A percentile compares a stretch with the other conserved stretches of the same genome.
phyloP scores from a whole-genome alignment of 1,140 invertebrate genomes.

The Thalassaphorura encarpata region DNA sequence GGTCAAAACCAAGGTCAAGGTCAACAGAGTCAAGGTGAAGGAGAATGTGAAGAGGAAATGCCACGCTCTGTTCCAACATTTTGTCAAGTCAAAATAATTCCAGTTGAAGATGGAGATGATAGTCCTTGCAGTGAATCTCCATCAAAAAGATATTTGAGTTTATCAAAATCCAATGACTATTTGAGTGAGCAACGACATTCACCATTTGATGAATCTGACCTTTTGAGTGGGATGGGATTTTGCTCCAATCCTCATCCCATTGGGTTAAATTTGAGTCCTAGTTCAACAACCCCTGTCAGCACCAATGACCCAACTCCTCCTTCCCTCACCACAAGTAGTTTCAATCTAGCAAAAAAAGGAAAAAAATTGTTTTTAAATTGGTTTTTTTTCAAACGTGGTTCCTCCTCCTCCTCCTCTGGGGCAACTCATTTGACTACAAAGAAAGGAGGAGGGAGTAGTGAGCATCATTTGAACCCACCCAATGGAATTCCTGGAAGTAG shows the following conservation, averaged over 20 bases:
- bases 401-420: not conserved
- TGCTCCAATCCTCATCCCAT: too few relatives aligned
- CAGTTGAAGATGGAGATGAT: too few relatives aligned
- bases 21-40: conserved; percentile 5
- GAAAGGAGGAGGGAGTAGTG: conserved; percentile 4
- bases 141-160: not conserved
- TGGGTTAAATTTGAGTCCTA: too few relatives aligned
- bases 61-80: not conserved
- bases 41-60: not conserved
- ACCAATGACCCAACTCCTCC: not conserved
- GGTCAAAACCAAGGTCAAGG: not conserved
- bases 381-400: conserved; percentile 14
- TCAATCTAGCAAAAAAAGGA: conserved; percentile 16
- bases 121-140: too few relatives aligned
- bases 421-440: too few relatives aligned
- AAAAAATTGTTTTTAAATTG: conserved; percentile 25
- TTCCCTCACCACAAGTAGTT: not conserved
- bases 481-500: not conserved
- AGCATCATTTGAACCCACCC: not conserved
- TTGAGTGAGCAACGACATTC: too few relatives aligned
- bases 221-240: too few relatives aligned
- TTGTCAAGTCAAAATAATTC: not conserved
- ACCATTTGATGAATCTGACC: not conserved
- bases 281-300: not conserved
- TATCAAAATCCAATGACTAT: not conserved